Evolutionary conservation across 1,140 invertebrate genomes (phyloP).

Genomic region (Rhopalosiphum maidis): DNA sequence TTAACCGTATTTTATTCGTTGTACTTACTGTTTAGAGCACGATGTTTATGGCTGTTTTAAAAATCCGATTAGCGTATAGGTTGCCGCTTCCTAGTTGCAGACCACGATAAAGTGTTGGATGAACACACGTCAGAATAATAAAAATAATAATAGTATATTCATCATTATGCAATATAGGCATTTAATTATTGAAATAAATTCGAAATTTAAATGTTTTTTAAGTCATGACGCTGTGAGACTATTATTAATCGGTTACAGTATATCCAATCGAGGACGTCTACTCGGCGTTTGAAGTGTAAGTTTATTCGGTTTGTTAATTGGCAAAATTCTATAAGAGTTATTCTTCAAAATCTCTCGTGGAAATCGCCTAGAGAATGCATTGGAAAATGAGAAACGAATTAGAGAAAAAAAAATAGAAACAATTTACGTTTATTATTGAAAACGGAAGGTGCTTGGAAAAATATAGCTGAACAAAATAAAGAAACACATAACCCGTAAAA

Average conservation of each 20-base stretch:
- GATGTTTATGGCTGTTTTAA: background rate
- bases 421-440: slow-evolving; percentile 14
- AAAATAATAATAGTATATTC: background rate
- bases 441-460: background rate
- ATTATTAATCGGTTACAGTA: background rate
- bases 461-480: background rate
- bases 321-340: background rate
- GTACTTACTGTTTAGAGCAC: background rate
- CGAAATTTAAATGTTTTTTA: background rate
- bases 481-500: background rate
- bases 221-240: background rate
- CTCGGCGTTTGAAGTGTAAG: background rate
- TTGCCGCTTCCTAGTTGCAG: background rate
- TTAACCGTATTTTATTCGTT: slow-evolving; percentile 24
- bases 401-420: background rate
- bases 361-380: background rate
- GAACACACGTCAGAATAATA: background rate
- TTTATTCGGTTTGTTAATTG: background rate
- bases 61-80: background rate
- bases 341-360: background rate
- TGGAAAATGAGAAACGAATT: background rate
- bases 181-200: background rate
- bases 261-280: background rate
- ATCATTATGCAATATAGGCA: background rate
- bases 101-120: background rate